These are phyloP conservation scores for Solen grandis DNA, from an alignment of 1,140 invertebrate genomes.

Conservation along the genomic window DNA sequence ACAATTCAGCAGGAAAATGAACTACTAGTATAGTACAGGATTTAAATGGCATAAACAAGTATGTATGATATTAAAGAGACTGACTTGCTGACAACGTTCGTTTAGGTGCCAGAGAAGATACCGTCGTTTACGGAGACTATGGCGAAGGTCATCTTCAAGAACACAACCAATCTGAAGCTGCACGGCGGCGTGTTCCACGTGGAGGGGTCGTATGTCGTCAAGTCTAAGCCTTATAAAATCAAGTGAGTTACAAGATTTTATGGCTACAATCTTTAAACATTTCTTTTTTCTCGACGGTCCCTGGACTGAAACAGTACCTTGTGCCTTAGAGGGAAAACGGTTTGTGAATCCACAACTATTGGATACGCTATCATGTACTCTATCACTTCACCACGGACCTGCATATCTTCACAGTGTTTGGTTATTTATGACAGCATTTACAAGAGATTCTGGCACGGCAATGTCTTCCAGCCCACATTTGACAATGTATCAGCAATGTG, in stretches of 20 bases:
- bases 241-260: constrained; percentile 14
- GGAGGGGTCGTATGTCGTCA: constrained; percentile 45
- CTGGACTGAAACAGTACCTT: too few species aligned
- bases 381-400: neutral
- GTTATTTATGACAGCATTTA: neutral
- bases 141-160: constrained; percentile 36
- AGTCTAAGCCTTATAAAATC: constrained; percentile 19
- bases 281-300: too few species aligned
- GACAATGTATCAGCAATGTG: too few species aligned
- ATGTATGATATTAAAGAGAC: too few species aligned
- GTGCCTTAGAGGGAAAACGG: neutral
- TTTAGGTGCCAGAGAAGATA: constrained; percentile 46
- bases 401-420: neutral
- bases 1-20: too few species aligned
- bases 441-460: too few species aligned
- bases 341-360: neutral
- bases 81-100: too few species aligned
- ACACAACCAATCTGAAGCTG: constrained; percentile 37
- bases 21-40: too few species aligned
- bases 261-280: constrained; percentile 6
- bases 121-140: constrained; percentile 2
- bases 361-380: neutral
- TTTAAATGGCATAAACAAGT: too few species aligned
- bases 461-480: too few species aligned
- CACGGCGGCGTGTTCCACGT: constrained; percentile 53